Evolutionary conservation across 2,888 invertebrate species (phyloP).

Genomic region (Metellina segmentata): DNA sequence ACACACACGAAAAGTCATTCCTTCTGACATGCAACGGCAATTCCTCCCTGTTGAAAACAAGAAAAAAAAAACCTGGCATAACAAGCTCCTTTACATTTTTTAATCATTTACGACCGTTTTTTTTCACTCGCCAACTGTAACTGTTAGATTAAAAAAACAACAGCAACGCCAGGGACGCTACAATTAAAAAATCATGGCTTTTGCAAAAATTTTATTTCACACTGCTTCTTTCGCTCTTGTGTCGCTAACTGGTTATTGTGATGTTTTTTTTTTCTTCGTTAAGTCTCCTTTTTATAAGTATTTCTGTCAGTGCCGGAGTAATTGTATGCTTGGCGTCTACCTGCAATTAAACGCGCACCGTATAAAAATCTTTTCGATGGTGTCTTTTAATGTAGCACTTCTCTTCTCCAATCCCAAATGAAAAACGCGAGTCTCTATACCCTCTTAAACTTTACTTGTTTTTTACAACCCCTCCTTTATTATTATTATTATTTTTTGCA

Average conservation of each 20-base stretch:
- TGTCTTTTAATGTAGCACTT: constrained; percentile 63
- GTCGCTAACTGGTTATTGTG: constrained; percentile 60
- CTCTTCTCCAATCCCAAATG: constrained; percentile 55
- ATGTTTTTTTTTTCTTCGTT: constrained; percentile 35
- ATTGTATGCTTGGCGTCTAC: constrained; percentile 51
- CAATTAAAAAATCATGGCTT: constrained; percentile 74
- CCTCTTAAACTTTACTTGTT: constrained; percentile 71
- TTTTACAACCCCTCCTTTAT: constrained; percentile 41
- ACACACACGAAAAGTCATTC: constrained; percentile 42
- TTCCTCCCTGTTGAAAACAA: constrained; percentile 35
- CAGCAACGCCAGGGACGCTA: constrained; percentile 43
- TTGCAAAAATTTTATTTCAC: constrained; percentile 73
- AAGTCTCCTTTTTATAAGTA: constrained; percentile 21
- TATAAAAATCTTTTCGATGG: constrained; percentile 71
- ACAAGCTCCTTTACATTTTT: constrained; percentile 67
- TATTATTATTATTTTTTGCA: constrained; percentile 29
- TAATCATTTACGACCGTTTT: constrained; percentile 69
- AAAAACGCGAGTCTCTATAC: constrained; percentile 58
- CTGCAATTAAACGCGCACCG: constrained; percentile 67
- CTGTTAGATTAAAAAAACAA: constrained; percentile 64
- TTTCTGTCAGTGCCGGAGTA: constrained; percentile 64
- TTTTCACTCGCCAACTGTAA: constrained; percentile 57
- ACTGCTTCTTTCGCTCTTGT: constrained; percentile 46
- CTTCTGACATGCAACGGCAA: constrained; percentile 59
- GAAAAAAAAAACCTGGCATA: constrained; percentile 50